These are phyloP conservation scores for Megalops atlanticus DNA, from an alignment of 2,113 vertebrate genomes.

Conservation along the genomic window DNA sequence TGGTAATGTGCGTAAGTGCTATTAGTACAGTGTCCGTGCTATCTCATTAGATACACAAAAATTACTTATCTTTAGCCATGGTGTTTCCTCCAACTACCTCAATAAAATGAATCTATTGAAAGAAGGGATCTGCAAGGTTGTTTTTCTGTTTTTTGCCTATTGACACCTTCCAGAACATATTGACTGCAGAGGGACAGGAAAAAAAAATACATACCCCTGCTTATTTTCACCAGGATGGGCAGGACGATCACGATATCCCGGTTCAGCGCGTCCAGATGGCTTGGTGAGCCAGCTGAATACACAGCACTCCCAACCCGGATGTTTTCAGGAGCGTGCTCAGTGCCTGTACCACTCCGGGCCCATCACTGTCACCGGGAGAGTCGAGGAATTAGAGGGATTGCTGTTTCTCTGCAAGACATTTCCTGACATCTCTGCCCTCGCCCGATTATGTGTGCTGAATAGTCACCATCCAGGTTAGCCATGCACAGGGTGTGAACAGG, in stretches of 20 bases:
- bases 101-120: not conserved
- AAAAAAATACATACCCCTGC: not conserved
- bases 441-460: constrained; percentile 33
- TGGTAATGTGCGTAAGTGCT: too few species aligned
- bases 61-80: not conserved
- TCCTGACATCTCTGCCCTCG: constrained; percentile 40
- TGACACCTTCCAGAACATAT: not conserved
- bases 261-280: too few species aligned
- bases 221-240: not conserved
- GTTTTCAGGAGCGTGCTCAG: not conserved
- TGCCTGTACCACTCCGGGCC: not conserved
- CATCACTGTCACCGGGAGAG: not conserved
- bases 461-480: constrained; percentile 31
- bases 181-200: not conserved
- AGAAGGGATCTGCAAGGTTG: not conserved
- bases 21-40: too few species aligned
- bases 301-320: not conserved
- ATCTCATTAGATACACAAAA: not conserved
- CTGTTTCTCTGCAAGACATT: constrained; percentile 14
- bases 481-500: not conserved
- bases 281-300: not conserved
- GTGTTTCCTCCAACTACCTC: not conserved
- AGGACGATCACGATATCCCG: not conserved
- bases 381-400: constrained; percentile 4
- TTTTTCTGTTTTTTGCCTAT: not conserved